Base-by-base conservation (phyloP, 1,140 invertebrate genomes). In the Saccostrea echinata region DNA sequence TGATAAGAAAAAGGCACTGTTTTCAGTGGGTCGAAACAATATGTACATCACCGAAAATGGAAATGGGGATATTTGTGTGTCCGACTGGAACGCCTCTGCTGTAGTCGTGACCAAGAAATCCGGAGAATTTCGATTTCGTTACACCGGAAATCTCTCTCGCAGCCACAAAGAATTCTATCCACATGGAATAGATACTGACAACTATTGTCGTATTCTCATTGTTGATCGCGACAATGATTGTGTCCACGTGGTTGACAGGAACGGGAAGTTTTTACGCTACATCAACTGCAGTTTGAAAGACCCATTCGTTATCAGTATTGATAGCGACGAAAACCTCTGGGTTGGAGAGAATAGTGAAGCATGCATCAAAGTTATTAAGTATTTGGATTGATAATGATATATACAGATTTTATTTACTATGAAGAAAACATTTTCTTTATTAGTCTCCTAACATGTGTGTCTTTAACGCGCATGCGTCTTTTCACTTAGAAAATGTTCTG, bases 361-460 rank as follows among this genome's bases (percentile, higher is more conserved):
- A 16, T 52, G 51, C 81, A 83, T 83, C 35, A 83, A 83, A 83
- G 21, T 83, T 12, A 83, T 83, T 35, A 83, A 83, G 81, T 83
- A 83, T 83, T 27, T 76, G 2, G 27, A 76, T 12, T 76, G 27
- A 76, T 4, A n/a, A 6, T n/a, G 43, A 43, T 8, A 43, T 8
- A 43, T n/a, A n/a, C n/a, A n/a, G n/a, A n/a, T n/a, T n/a, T 8
- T 43, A 43, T 4, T 43, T 9, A 43, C 43, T 43, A 8, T 43
- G 43, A 43, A 8, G 9, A 6, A 43, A 43, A 43, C 6, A 43
- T 3, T 2, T 6, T 9, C 4, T 43, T 43, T 6, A 43, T 43
- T 9, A 43, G 9, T 43, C 43, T 43, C 43, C 4, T 0, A 43
- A 3, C 6, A 43, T 2, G 6, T 43, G 6, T 43, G 1, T 43